Evolutionary conservation across 1,140 invertebrate species (phyloP), one percentile per base, ranked within the genome.

Genomic region (Drepana arcuata): DNA sequence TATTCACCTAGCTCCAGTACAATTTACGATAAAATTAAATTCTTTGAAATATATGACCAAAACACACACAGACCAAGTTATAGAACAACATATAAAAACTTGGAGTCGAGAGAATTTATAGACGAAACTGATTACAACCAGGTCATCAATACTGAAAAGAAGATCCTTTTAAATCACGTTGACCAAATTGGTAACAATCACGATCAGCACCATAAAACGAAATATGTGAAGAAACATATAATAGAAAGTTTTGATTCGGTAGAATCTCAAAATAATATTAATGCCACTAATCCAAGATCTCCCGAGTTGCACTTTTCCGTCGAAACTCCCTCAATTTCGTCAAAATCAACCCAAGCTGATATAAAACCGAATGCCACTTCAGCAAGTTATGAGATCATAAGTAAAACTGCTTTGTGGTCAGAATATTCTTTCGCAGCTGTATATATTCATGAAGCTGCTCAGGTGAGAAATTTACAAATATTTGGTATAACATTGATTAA

Each of bases 41-140:
- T 80, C 43, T 80, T 80, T 41, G 72, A 80, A 52, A 52, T 75
- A 9, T 77, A 75, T 55, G 75, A 80, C 27, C 63, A 31, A 14
- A 43, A 72, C 16, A 72, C 64, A n/a, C 29, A 48, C 16, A 9
- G 34, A 4, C 26, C 23, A 28, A 23, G 12, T 12, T 37, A 37
- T 10, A 11, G 18, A n/a, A n/a, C n/a, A n/a, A n/a, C n/a, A n/a
- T n/a, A n/a, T n/a, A n/a, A n/a, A n/a, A n/a, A n/a, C n/a, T n/a
- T n/a, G n/a, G n/a, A n/a, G n/a, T n/a, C n/a, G n/a, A n/a, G n/a
- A n/a, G n/a, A n/a, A n/a, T n/a, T n/a, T n/a, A n/a, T 31, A 9
- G 18, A 42, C 16, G 18, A 12, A 14, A 43, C 40, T 18, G 13
- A 30, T 15, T 1, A 21, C 11, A 27, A 38, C n/a, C n/a, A n/a